Conservation (phyloP, 2,113 vertebrate species). For the Percopsis transmontana region DNA sequence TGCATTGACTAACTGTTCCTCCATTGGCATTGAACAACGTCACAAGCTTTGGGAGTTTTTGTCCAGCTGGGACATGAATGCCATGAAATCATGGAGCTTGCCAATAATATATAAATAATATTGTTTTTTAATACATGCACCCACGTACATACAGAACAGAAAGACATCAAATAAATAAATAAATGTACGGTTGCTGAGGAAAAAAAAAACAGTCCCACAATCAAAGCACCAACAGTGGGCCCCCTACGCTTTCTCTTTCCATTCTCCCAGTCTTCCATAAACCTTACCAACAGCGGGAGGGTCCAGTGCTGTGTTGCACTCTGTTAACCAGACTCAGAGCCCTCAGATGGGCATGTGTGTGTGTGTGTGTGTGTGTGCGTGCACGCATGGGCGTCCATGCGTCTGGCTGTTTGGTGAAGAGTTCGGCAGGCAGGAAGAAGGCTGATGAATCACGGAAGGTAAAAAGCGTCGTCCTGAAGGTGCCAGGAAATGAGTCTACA, state of each 20-base stretch:
- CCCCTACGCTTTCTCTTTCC: not conserved
- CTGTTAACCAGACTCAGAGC: constrained; percentile 10
- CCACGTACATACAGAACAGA: not conserved
- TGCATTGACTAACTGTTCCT: too few relatives aligned
- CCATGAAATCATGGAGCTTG: too few relatives aligned
- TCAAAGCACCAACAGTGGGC: constrained; percentile 1
- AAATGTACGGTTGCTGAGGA: too few relatives aligned
- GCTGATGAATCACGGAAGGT: constrained; percentile 1
- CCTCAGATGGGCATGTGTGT: not conserved
- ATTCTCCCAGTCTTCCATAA: constrained; percentile 25
- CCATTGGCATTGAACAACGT: too few relatives aligned
- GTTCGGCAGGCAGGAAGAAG: not conserved
- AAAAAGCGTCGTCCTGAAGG: not conserved
- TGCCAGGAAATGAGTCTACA: constrained; percentile 1
- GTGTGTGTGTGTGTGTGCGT: not conserved
- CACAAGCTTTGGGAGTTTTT: too few relatives aligned
- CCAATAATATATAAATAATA: not conserved
- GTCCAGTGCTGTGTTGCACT: constrained; percentile 1
- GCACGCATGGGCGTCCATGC: not conserved
- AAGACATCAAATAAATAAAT: too few relatives aligned
- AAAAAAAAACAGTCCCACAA: constrained; percentile 2
- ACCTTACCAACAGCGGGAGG: constrained; percentile 30
- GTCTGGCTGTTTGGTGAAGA: not conserved
- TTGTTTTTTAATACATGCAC: too few relatives aligned
- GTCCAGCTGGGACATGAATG: too few relatives aligned